Percentiles rank a stretch among this genome's conserved stretches.
Conservation (phyloP, 2,113 vertebrate species). For the Psephotus haematonotus region DNA sequence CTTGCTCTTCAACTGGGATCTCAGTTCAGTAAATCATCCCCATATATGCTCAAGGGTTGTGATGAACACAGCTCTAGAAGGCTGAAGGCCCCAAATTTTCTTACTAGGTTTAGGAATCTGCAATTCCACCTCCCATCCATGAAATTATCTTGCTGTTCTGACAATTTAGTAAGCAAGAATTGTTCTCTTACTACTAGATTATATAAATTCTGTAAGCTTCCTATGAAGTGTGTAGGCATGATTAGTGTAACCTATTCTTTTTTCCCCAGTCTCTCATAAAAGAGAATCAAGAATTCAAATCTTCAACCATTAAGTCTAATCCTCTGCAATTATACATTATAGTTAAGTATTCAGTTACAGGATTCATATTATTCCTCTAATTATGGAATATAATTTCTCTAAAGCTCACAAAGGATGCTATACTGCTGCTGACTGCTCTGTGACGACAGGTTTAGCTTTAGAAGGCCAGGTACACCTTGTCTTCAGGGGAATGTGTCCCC, state of each 20-base stretch:
- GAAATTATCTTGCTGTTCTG: neutral
- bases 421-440: neutral
- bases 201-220: neutral
- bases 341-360: neutral
- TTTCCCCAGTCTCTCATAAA: accelerated
- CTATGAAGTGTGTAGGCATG: neutral
- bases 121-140: neutral
- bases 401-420: neutral
- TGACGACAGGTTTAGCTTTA: neutral
- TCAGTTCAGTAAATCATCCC: neutral
- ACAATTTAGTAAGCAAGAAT: neutral
- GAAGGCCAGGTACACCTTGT: neutral
- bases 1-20: neutral
- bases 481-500: neutral
- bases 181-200: neutral
- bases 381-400: neutral
- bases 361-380: neutral
- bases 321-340: neutral
- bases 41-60: neutral
- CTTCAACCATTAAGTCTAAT: neutral
- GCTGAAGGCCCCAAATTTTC: neutral
- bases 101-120: neutral
- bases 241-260: neutral
- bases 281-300: neutral
- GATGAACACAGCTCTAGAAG: neutral